Evolutionary conservation across 1,140 invertebrate species (phyloP).

Genomic region (Drosophila hydei): DNA sequence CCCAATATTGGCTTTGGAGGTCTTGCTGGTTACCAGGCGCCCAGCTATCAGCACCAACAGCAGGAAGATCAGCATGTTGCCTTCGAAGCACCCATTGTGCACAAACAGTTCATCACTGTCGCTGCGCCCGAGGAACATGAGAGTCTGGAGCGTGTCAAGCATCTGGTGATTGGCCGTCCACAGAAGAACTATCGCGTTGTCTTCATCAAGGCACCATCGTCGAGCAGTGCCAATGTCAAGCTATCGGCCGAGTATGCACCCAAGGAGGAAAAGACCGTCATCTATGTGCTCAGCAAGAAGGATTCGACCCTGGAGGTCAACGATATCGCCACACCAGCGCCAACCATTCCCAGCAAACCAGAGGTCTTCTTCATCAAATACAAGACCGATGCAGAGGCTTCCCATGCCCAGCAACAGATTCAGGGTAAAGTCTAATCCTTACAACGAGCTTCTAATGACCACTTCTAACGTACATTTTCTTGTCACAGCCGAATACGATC

Average conservation of each 20-base stretch:
- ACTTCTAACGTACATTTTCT: not conserved
- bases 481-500: constrained; percentile 72
- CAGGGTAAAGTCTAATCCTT: constrained; percentile 65
- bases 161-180: constrained; percentile 84
- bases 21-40: constrained; percentile 63
- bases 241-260: constrained; percentile 78
- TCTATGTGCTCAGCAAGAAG: constrained; percentile 94
- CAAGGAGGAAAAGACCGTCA: constrained; percentile 92
- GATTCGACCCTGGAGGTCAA: constrained; percentile 86
- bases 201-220: constrained; percentile 93
- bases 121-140: constrained; percentile 80
- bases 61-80: constrained; percentile 57
- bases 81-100: constrained; percentile 71
- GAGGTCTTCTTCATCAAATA: constrained; percentile 91
- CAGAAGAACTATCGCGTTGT: constrained; percentile 94
- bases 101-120: constrained; percentile 78
- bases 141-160: constrained; percentile 66
- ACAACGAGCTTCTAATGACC: not conserved
- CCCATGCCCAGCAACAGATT: constrained; percentile 78
- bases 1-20: constrained; percentile 66
- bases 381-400: constrained; percentile 87
- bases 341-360: constrained; percentile 89
- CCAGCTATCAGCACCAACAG: constrained; percentile 69
- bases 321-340: constrained; percentile 88
- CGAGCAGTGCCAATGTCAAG: constrained; percentile 86